These are phyloP conservation scores for Spizaetus ornatus DNA, from an alignment of 2,113 vertebrate species.

Conservation along the genomic window DNA sequence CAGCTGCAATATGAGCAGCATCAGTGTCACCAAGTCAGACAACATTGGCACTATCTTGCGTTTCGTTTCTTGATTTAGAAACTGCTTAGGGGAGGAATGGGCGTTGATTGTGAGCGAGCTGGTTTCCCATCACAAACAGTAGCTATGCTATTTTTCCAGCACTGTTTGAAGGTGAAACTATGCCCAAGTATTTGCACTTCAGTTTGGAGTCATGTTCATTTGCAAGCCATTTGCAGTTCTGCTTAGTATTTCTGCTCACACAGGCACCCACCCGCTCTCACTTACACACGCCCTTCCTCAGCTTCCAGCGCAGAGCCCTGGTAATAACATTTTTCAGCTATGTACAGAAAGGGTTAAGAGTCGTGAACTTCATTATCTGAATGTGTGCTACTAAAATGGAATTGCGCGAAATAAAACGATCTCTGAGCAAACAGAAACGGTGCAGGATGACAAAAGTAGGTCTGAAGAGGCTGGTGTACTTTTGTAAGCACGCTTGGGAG, in stretches of 20 bases:
- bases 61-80: slow-evolving; percentile 1
- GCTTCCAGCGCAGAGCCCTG: not conserved
- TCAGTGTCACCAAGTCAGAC: not conserved
- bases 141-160: not conserved
- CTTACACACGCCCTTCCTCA: not conserved
- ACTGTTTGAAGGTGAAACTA: slow-evolving; percentile 23
- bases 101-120: not conserved
- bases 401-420: slow-evolving; percentile 47
- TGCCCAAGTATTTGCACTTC: slow-evolving; percentile 63
- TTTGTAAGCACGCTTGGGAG: not conserved
- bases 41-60: not conserved
- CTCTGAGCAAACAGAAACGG: slow-evolving; percentile 35
- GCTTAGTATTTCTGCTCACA: not conserved
- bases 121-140: not conserved
- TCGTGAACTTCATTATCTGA: slow-evolving; percentile 36
- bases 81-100: not conserved
- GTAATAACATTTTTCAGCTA: slow-evolving; percentile 22
- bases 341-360: slow-evolving; percentile 39
- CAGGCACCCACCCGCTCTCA: not conserved
- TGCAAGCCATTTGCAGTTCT: slow-evolving; percentile 42
- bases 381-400: slow-evolving; percentile 47
- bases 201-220: slow-evolving; percentile 65
- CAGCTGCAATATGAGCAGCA: not conserved
- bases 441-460: not conserved
- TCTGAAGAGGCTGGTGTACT: not conserved